These are phyloP conservation scores for Hydra vulgaris DNA, from an alignment of 30 jellyfish, hydroid and myxozoan genomes.

Conservation along the genomic window DNA sequence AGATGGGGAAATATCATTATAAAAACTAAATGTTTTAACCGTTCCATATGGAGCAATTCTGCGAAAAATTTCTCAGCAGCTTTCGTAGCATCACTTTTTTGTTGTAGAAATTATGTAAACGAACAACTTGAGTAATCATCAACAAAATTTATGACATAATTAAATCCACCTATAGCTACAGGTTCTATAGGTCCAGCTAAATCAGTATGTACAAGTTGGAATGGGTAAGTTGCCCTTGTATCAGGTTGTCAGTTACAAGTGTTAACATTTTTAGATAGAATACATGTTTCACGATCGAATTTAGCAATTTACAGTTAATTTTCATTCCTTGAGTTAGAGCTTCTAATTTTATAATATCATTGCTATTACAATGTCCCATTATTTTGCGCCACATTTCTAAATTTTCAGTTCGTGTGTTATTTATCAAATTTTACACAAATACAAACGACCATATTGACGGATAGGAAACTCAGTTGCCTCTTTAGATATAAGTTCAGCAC, in stretches of 20 bases:
- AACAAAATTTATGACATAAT: slow-evolving; percentile 3
- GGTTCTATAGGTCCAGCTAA: slow-evolving; percentile 50
- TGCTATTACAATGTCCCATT: slow-evolving; percentile 31
- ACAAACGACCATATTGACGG: too few species aligned
- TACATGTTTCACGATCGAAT: slow-evolving; percentile 30
- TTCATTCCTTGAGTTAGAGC: slow-evolving; percentile 31
- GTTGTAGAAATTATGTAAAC: not conserved
- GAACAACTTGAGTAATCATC: not conserved
- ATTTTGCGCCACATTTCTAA: slow-evolving; percentile 30
- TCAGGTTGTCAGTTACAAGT: slow-evolving; percentile 27
- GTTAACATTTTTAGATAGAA: slow-evolving; percentile 16
- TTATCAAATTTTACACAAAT: slow-evolving; percentile 8
- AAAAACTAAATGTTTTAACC: slow-evolving; percentile 34
- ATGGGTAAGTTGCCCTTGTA: slow-evolving; percentile 24
- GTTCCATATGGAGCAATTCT: slow-evolving; percentile 11
- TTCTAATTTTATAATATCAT: slow-evolving; percentile 29
- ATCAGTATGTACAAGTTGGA: slow-evolving; percentile 34
- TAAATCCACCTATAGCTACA: slow-evolving; percentile 21
- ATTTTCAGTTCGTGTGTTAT: slow-evolving; percentile 8
- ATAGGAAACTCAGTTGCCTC: too few species aligned
- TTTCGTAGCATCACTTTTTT: not conserved
- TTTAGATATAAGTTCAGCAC: too few species aligned
- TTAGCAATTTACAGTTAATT: not conserved
- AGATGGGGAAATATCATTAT: too few species aligned
- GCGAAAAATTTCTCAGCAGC: too few species aligned